Base-by-base conservation (phyloP, 2,113 vertebrate species). In the Prinia subflava region DNA sequence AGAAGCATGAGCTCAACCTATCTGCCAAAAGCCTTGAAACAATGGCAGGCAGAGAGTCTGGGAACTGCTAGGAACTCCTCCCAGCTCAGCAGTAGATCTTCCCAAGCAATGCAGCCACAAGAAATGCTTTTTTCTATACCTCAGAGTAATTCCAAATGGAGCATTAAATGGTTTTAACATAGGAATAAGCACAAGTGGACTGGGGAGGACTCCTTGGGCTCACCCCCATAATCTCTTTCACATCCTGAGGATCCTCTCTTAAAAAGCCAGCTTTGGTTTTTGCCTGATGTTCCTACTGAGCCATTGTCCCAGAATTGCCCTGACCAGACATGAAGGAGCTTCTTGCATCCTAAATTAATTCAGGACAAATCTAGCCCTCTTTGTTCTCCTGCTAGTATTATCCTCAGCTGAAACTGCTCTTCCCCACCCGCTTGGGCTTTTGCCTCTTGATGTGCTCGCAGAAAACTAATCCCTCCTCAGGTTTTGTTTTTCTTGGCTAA, bases 401-500 rank as follows among this genome's bases (percentile, higher is more conserved):
- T 60, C 52, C 44, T 60, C 37, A 62, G 49, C 30, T 64, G 56
- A 82, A 91, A 75, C 25, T 39, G 56, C 56, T 84, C 69, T 91
- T 90, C 53, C 56, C 31, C 39, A 47, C 16, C 5, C 0, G 0
- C 49, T 60, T 80, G 57, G 31, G 74, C 7, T 79, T 87, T 83
- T 73, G 17, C 46, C 75, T 46, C 59, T 70, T 90, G 67, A 84
- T 91, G 57, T 57, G 28, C 53, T 92, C 37, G 53, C 23, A 73
- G 65, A 57, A 91, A 88, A 83, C n/a, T 86, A 93, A 91, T 92
- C 81, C 65, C 37, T 49, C 82, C 47, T 74, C 7, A 6, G 53
- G 41, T 84, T 95, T 92, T 82, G 77, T 83, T 95, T 94, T 87
- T n/a, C 77, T 87, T 82, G 46, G 77, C 57, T 87, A 69, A 71